Evolutionary conservation across 2,113 vertebrate species (phyloP).

Genomic region (Hemiprocne comata): DNA sequence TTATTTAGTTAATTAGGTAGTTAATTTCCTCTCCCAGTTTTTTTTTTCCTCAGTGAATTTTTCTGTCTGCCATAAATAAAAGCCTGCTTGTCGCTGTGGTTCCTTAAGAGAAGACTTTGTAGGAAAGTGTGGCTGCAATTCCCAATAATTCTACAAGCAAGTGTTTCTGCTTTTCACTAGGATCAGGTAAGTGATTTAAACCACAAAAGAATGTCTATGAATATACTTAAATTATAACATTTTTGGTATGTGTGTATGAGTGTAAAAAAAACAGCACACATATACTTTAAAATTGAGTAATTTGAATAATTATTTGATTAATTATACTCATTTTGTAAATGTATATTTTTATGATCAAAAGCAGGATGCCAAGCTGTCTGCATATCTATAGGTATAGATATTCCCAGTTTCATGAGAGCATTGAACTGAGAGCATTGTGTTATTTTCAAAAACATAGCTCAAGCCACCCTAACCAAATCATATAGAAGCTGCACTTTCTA

Average conservation of each 20-base stretch:
- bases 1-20: neutral
- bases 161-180: neutral
- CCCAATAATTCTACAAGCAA: neutral
- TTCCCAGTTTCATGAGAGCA: neutral
- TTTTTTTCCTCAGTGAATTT: neutral
- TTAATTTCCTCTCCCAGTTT: neutral
- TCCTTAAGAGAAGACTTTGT: neutral
- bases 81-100: neutral
- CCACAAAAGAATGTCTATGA: neutral
- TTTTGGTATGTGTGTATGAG: neutral
- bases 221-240: neutral
- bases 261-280: neutral
- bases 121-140: neutral
- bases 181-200: neutral
- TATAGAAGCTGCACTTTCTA: neutral
- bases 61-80: neutral
- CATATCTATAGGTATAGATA: neutral
- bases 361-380: neutral
- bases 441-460: neutral
- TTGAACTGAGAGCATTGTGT: neutral
- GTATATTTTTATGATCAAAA: neutral
- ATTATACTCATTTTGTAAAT: neutral
- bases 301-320: neutral
- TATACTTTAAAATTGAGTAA: neutral
- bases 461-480: neutral